Evolutionary conservation across 2,888 invertebrate genomes (phyloP), one percentile per base, ranked within the genome.

Genomic region (Bembecia ichneumoniformis): DNA sequence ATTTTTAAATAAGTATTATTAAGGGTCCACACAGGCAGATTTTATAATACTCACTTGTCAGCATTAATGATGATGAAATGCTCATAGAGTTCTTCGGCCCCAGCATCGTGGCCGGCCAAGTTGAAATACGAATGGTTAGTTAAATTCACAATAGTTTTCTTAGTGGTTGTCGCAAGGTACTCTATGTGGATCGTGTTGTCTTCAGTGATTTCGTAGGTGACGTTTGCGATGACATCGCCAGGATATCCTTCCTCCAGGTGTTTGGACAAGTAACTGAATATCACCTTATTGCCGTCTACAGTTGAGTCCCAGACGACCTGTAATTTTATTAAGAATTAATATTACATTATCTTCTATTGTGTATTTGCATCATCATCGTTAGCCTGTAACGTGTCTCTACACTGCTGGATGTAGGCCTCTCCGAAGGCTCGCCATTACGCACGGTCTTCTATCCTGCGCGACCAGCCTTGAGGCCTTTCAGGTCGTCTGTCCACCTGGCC

Each of bases 81-180:
- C 43, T 93, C 90, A 61, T 91, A 91, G 5, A 95, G 58, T 59
- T 91, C 92, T 3, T 80, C 74, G 0, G 90, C 87, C 0, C 94
- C 94, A 2, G 89, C 72, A 3, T 82, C 88, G 81, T 97, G 95
- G 0, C 97, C 97, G 35, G 93, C 95, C 53, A 98, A 82, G 77
- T 98, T 98, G 77, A 98, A 97, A 74, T 97, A 98, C 10, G 95
- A 91, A 74, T 98, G 98, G 75, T 96, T 97, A 9, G 96, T 96
- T 56, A 98, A 77, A 74, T 96, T 97, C 45, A 98, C 90, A 5
- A 94, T 92, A 0, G 97, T 97, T 43, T 93, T 90, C 74, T 93
- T 93, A 0, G 91, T 92, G 2, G 93, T 90, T 0, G 89, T 90
- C 0, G 95, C 93, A 52, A 87, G 88, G 79, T 93, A 95, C 52